Base-by-base conservation (phyloP, 64 coral and sea anemone species). In the Anthopleura sola region DNA sequence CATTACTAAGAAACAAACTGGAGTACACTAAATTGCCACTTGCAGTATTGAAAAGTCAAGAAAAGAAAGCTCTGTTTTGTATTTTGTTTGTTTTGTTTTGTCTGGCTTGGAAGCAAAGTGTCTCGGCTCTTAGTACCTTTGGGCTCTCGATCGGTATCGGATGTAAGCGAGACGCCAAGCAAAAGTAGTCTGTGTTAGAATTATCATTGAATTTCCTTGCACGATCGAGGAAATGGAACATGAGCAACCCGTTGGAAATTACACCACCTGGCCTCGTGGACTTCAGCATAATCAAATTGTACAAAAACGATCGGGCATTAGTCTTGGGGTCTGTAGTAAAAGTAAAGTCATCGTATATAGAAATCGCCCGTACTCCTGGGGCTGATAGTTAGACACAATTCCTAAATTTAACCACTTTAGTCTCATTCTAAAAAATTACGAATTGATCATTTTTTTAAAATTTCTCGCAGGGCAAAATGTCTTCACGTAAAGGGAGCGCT, bases 61-160 rank as follows among this genome's bases (percentile, higher is more conserved):
- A 32, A 34, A 71, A 71, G 28, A 71, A 13, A 29, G 0, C 29
- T 29, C 13, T 13, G 34, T 71, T 71, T 34, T 71, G 66, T 71
- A 13, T 28, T 71, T n/a, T 23, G 21, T 71, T 71, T 71, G 66
- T 71, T 71, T 71, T 71, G 66, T 71, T 71, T 71, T 32, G 66
- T 16, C 66, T 71, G 13, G 9, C 12, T 34, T 34, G 28, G 1
- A 71, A 71, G n/a, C 66, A 71, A 71, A 71, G 66, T 71, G 66
- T 71, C 66, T 71, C 28, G 6, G 66, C 29, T 32, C 66, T 34
- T 32, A 71, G 9, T 34, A 29, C 24, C 66, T 71, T 10, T 71
- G 66, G 66, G 66, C 66, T 5, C 66, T 71, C 66, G 66, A 32
- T 71, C 66, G 16, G 8, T 14, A 71, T 71, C 66, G 66, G 66